These are phyloP conservation scores for Panzeria rudis DNA, from an alignment of 2,888 invertebrate species.

Conservation along the genomic window DNA sequence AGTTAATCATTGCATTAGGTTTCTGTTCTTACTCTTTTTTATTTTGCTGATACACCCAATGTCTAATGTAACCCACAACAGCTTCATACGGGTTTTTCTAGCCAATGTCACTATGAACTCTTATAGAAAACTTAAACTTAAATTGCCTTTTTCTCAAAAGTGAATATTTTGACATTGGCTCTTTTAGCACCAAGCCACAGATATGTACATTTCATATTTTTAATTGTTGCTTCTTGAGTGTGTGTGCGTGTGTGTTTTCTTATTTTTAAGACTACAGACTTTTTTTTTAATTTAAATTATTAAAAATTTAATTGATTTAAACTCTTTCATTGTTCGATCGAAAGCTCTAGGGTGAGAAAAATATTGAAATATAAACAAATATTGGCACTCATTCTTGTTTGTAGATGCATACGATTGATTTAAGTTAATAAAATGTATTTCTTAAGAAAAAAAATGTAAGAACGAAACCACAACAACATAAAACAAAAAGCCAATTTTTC, in stretches of 20 bases:
- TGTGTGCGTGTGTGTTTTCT: neutral
- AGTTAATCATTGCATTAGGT: no score
- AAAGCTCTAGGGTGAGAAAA: slow-evolving; percentile 14
- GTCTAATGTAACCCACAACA: no score
- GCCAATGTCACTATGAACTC: no score
- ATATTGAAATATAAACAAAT: slow-evolving; percentile 42
- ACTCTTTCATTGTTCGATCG: slow-evolving; percentile 35
- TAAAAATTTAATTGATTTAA: slow-evolving; percentile 52
- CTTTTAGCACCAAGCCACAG: neutral
- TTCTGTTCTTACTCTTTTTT: no score
- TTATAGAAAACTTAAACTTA: no score
- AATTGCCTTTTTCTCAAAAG: no score
- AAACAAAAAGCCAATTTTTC: slow-evolving; percentile 56
- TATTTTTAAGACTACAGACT: neutral
- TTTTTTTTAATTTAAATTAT: slow-evolving; percentile 31
- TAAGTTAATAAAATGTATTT: slow-evolving; percentile 32
- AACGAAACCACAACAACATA: slow-evolving; percentile 36
- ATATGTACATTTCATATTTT: no score
- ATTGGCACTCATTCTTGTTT: slow-evolving; percentile 27
- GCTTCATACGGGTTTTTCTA: no score
- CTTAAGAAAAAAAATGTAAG: slow-evolving; percentile 3
- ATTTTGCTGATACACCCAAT: no score
- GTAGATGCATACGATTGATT: slow-evolving; percentile 12
- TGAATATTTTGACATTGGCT: no score
- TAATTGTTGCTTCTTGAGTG: neutral